Conservation (phyloP, 1,140 invertebrate species). For the Drosophila athabasca region DNA sequence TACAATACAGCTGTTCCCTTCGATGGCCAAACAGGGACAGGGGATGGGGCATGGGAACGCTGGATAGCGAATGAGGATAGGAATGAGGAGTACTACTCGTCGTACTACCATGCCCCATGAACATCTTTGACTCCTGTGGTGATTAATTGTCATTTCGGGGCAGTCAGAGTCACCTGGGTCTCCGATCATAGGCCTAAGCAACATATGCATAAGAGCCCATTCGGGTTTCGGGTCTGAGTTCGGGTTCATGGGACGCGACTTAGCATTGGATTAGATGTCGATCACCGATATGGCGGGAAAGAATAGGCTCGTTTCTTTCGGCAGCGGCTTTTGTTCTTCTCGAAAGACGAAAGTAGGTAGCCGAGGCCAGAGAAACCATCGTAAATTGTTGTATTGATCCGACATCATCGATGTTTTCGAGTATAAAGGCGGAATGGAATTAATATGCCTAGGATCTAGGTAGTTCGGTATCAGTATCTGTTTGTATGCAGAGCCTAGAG, state of each 20-base stretch:
- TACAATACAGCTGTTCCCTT: constrained; percentile 62
- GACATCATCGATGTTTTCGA: constrained; percentile 27
- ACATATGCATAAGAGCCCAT: constrained; percentile 25
- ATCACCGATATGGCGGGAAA: constrained; percentile 56
- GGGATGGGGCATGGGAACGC: constrained; percentile 69
- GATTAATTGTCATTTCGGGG: constrained; percentile 75
- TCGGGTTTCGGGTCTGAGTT: constrained; percentile 20
- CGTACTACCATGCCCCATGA: constrained; percentile 22
- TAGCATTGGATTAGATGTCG: constrained; percentile 76
- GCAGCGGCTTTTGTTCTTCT: constrained; percentile 37
- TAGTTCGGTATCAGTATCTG: not conserved
- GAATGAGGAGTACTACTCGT: constrained; percentile 27
- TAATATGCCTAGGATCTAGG: constrained; percentile 38
- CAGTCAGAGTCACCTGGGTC: constrained; percentile 3
- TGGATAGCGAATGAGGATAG: constrained; percentile 2
- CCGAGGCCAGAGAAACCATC: constrained; percentile 30
- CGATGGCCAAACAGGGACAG: constrained; percentile 71
- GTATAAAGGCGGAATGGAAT: constrained; percentile 57
- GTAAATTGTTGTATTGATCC: constrained; percentile 66
- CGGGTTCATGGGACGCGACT: constrained; percentile 53
- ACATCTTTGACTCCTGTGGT: constrained; percentile 80
- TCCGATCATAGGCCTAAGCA: constrained; percentile 12
- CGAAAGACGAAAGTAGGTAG: constrained; percentile 58
- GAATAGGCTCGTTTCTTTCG: constrained; percentile 45
- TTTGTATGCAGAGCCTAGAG: not conserved